Percentiles rank a stretch among this genome's conserved stretches.
These are phyloP conservation scores for Lycorma delicatula DNA, from an alignment of 1,140 invertebrate genomes.

Conservation along the genomic window DNA sequence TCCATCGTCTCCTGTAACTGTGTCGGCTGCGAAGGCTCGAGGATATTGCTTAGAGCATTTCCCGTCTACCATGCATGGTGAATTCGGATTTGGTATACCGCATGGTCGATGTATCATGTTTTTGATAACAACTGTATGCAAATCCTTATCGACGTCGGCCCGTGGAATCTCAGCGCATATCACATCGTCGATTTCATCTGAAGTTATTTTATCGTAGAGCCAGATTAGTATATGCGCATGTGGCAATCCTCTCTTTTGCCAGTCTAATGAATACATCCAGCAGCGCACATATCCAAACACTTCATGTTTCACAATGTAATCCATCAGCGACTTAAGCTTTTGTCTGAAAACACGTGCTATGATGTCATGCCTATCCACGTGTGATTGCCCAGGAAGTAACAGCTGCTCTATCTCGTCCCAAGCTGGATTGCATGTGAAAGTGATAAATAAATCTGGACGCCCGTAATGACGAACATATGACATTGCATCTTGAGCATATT, in stretches of 20 bases:
- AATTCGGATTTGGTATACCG: too few relatives aligned
- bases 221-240: conserved; percentile 34
- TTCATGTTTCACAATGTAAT: too few relatives aligned
- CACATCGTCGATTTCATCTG: conserved; percentile 26
- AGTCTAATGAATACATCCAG: conserved; percentile 39
- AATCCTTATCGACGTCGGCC: conserved; percentile 27
- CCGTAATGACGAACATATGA: conserved; percentile 37
- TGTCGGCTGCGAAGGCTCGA: conserved; percentile 25
- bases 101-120: conserved; percentile 45
- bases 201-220: conserved; percentile 20
- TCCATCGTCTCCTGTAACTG: conserved; percentile 19
- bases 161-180: conserved; percentile 39
- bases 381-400: conserved; percentile 27
- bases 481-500: conserved; percentile 41
- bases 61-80: conserved; percentile 38
- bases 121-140: conserved; percentile 37
- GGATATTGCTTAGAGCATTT: conserved; percentile 34
- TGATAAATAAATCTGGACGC: conserved; percentile 29
- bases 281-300: conserved; percentile 35
- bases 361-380: conserved; percentile 36
- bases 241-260: conserved; percentile 43
- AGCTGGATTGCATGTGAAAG: conserved; percentile 41
- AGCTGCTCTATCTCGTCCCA: conserved; percentile 33
- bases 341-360: conserved; percentile 41
- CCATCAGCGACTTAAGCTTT: conserved; percentile 41